Base-by-base conservation (phyloP, 2,113 vertebrate species). In the Equus quagga region DNA sequence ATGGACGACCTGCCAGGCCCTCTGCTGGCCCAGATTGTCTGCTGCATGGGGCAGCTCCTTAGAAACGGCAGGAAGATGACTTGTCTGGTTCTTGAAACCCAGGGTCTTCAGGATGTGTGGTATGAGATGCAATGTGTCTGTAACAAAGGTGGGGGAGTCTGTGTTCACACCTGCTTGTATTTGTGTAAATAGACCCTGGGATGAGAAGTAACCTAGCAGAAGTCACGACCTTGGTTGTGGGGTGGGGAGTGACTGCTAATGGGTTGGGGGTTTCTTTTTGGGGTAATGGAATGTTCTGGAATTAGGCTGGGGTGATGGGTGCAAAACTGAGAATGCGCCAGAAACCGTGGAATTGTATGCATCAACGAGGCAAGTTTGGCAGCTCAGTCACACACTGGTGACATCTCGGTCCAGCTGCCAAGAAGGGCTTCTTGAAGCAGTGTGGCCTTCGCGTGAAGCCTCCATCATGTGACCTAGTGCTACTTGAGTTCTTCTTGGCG, bases 401-500 rank as follows among this genome's bases (percentile, higher is more conserved):
- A 19, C 1, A 9, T 33, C 64, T 64, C 83, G 2, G 3, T 9
- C 36, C 28, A 46, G 41, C 31, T 4, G 11, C 44, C 64, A 4
- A 56, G 51, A 51, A 51, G 12, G 9, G 49, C 9, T 51, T 51
- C 49, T 12, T 33, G 31, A 67, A 15, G 15, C 65, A 31, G 7
- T 12, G 31, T 31, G 1, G 26, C 36, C 5, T 11, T 24, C n/a
- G 28, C 23, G 7, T 6, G 5, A 51, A 92, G 67, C 69, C 70
- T 41, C 54, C 1, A 1, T 73, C 51, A 21, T 1, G 6, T 8
- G 33, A 3, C 17, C 19, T 41, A 26, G 60, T 15, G 11, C 7
- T 3, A 17, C 44, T 10, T 1, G 58, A 44, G 28, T 31, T 76
- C 44, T 54, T 4, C 23, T 56, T n/a, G 56, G 49, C 6, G 3